Conservation (phyloP, 2,888 invertebrate species). For the Sthenelais limicola region DNA sequence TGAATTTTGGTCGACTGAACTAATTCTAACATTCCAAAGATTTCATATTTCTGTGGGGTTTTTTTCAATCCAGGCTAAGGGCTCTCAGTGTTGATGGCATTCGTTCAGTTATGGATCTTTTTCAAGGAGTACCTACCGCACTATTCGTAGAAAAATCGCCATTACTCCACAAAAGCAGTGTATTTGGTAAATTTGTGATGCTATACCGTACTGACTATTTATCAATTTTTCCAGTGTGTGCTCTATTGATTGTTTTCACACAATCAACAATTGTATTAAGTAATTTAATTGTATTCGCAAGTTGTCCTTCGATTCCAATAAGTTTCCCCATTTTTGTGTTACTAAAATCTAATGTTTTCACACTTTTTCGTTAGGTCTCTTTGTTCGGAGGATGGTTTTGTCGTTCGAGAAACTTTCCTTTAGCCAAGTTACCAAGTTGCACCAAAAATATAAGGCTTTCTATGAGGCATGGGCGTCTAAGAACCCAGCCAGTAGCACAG, state of each 20-base stretch:
- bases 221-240: too few species aligned
- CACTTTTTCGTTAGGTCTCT: conserved; percentile 80
- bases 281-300: too few species aligned
- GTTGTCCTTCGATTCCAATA: too few species aligned
- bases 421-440: conserved; percentile 84
- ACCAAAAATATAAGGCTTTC: conserved; percentile 81
- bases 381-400: conserved; percentile 85
- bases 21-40: too few species aligned
- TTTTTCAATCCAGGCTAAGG: conserved; percentile 63
- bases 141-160: conserved; percentile 78
- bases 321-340: too few species aligned
- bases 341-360: too few species aligned
- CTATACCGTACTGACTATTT: not conserved
- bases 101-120: conserved; percentile 77
- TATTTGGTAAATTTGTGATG: conserved; percentile 76
- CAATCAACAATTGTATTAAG: too few species aligned
- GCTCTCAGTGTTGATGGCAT: conserved; percentile 76
- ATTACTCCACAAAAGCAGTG: conserved; percentile 79
- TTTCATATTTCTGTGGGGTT: too few species aligned
- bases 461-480: conserved; percentile 71
- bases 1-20: too few species aligned
- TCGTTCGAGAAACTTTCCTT: conserved; percentile 88
- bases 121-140: conserved; percentile 78
- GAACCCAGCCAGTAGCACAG: conserved; percentile 55
- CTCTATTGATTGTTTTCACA: too few species aligned